These are phyloP conservation scores for Glossosoma conforme DNA, from an alignment of 1,140 invertebrate species.

Conservation along the genomic window DNA sequence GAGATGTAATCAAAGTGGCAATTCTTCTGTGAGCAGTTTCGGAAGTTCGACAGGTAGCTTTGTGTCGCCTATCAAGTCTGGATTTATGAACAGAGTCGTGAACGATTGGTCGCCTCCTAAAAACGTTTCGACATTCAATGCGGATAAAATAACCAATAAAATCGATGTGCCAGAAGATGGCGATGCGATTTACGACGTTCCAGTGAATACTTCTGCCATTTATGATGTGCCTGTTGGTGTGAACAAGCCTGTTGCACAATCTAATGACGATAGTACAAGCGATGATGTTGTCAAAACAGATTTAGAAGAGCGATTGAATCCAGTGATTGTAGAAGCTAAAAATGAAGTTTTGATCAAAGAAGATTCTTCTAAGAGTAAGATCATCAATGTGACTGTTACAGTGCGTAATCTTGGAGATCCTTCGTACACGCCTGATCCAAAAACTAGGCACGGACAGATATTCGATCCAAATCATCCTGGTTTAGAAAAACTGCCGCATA, in stretches of 20 bases:
- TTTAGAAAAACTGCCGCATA: too few relatives aligned
- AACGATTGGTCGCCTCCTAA: slow-evolving; percentile 26
- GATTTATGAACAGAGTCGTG: slow-evolving; percentile 13
- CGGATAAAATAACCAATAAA: slow-evolving; percentile 17
- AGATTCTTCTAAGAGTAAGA: too few relatives aligned
- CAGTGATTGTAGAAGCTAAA: too few relatives aligned
- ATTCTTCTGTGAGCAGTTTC: background rate
- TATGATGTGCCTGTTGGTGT: slow-evolving; percentile 43
- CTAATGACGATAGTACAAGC: too few relatives aligned
- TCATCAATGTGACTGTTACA: too few relatives aligned
- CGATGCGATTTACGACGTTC: slow-evolving; percentile 43
- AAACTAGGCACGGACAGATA: too few relatives aligned
- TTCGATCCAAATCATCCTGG: too few relatives aligned
- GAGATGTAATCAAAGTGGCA: slow-evolving; percentile 12
- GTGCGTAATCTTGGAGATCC: too few relatives aligned
- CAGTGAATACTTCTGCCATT: slow-evolving; percentile 39
- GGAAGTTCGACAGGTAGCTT: slow-evolving; percentile 3
- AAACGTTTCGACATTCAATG: slow-evolving; percentile 10
- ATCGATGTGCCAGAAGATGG: slow-evolving; percentile 40
- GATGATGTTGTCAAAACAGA: too few relatives aligned
- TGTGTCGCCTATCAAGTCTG: slow-evolving; percentile 11
- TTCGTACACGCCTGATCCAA: too few relatives aligned
- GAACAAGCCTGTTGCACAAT: slow-evolving; percentile 41
- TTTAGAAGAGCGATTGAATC: too few relatives aligned
- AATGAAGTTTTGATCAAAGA: too few relatives aligned